phyloP scores from a whole-genome alignment of 2,797 vertebrate genomes.

The Heterohyrax brucei region DNA sequence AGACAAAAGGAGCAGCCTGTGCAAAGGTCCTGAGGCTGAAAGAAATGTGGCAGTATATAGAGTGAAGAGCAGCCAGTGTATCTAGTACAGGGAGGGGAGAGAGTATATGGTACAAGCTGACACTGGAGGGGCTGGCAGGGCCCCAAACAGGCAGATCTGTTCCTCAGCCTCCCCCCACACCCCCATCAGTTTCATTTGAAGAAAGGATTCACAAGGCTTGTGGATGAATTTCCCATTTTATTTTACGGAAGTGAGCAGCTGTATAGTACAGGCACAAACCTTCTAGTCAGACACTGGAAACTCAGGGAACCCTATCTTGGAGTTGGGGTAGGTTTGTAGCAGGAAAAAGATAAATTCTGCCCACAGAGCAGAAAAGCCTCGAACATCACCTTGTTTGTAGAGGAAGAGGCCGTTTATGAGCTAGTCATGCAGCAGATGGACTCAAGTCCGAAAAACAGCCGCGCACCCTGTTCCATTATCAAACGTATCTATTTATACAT shows the following conservation, averaged over 20 bases:
- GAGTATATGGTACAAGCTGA: not conserved
- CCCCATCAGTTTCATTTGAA: not conserved
- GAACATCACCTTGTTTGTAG: too few species aligned
- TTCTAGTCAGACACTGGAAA: not conserved
- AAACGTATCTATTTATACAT: too few species aligned
- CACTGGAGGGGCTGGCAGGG: not conserved
- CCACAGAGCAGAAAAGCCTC: too few species aligned
- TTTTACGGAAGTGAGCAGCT: not conserved
- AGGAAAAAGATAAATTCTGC: too few species aligned
- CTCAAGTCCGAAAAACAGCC: too few species aligned
- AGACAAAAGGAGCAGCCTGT: not conserved
- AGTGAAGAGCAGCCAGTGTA: not conserved
- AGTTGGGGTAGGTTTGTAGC: not conserved
- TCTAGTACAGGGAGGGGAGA: not conserved
- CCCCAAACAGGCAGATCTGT: not conserved
- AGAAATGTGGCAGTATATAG: not conserved
- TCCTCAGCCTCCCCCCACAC: not conserved
- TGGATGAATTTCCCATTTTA: constrained; percentile 4
- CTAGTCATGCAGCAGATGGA: too few species aligned
- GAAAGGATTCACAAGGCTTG: not conserved
- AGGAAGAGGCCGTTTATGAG: too few species aligned
- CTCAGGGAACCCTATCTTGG: not conserved
- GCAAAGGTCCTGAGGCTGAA: not conserved
- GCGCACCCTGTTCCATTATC: too few species aligned
- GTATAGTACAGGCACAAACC: not conserved